Percentiles rank a stretch among this genome's conserved stretches.
Evolutionary conservation across 64 coral and sea anemone genomes (phyloP).

Genomic region (Stylophora pistillata): DNA sequence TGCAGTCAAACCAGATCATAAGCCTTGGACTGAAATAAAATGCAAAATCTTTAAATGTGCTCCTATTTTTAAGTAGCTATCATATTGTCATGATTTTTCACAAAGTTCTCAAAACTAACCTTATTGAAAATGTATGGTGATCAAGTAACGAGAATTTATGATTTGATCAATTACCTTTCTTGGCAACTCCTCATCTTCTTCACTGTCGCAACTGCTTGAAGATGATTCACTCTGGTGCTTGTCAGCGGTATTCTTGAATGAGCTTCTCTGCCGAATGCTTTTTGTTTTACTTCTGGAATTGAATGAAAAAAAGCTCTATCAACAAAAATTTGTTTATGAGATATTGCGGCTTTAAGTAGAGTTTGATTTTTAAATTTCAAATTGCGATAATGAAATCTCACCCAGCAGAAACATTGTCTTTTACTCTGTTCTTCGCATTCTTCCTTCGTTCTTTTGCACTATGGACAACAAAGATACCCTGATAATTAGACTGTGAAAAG

Average conservation of each 20-base stretch:
- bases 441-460: slow-evolving; percentile 26
- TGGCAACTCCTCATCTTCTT: slow-evolving; percentile 16
- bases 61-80: too few relatives aligned
- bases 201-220: slow-evolving; percentile 23
- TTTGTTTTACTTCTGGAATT: not conserved
- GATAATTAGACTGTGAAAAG: not conserved
- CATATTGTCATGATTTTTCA: too few relatives aligned
- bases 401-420: slow-evolving; percentile 15
- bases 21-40: too few relatives aligned
- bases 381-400: not conserved
- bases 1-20: too few relatives aligned
- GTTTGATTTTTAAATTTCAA: not conserved
- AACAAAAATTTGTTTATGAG: too few relatives aligned
- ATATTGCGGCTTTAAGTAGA: not conserved
- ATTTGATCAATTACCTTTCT: not conserved
- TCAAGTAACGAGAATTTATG: not conserved
- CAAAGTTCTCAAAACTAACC: too few relatives aligned
- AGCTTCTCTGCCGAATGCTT: not conserved
- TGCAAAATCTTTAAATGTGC: too few relatives aligned
- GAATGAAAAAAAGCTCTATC: not conserved
- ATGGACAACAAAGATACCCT: not conserved
- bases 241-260: slow-evolving; percentile 20
- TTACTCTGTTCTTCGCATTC: not conserved
- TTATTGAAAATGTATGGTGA: not conserved
- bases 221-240: slow-evolving; percentile 17